A percentile compares a stretch with the other conserved stretches of the same genome.
Evolutionary conservation across 2,113 vertebrate species (phyloP).

Genomic region (Chinchilla lanigera): DNA sequence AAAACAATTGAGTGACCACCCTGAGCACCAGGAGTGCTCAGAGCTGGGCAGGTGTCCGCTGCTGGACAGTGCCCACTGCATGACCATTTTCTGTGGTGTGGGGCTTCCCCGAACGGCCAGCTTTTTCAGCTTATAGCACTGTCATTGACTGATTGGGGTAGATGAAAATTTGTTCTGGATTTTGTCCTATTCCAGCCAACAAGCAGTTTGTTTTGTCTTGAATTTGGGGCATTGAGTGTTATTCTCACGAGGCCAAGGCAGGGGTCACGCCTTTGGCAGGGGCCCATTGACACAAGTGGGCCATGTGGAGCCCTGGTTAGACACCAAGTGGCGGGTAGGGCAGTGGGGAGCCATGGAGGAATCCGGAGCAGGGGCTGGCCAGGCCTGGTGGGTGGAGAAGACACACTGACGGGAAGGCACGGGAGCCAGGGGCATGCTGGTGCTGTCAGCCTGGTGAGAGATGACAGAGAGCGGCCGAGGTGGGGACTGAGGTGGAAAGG

Average conservation of each 20-base stretch:
- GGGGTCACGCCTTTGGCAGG: neutral
- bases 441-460: too few relatives aligned
- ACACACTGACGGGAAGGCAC: neutral
- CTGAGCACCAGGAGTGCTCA: neutral
- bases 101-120: too few relatives aligned
- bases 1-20: neutral
- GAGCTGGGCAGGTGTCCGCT: too few relatives aligned
- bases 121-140: too few relatives aligned
- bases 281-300: neutral
- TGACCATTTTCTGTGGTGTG: too few relatives aligned
- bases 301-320: too few relatives aligned
- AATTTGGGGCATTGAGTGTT: neutral
- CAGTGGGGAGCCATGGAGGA: neutral
- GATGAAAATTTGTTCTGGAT: neutral
- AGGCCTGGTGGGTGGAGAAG: neutral
- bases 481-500: fast-evolving
- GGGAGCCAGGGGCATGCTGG: too few relatives aligned
- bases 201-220: neutral
- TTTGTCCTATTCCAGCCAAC: neutral
- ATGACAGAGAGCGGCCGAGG: neutral
- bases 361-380: neutral
- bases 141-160: neutral
- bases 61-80: neutral
- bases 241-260: neutral
- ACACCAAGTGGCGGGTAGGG: fast-evolving